phyloP scores from a whole-genome alignment of 1,140 invertebrate genomes.

The Copidosoma floridanum region DNA sequence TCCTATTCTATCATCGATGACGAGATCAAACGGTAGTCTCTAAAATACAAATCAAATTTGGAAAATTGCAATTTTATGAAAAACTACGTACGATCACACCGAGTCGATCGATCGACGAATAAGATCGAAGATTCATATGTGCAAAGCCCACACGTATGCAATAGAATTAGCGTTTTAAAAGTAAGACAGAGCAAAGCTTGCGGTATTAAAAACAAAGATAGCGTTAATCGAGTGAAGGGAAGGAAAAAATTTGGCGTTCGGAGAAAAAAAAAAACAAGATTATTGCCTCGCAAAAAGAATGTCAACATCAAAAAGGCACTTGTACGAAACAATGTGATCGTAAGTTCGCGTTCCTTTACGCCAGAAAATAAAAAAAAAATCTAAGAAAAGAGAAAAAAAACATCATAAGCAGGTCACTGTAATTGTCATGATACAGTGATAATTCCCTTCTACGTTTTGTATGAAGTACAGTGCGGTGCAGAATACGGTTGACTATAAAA shows the following conservation, averaged over 20 bases:
- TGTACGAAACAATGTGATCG: conserved; percentile 52
- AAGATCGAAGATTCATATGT: conserved; percentile 20
- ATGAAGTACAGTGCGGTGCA: conserved; percentile 34
- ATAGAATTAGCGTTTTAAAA: too few relatives aligned
- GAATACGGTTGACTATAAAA: conserved; percentile 36
- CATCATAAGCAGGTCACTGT: conserved; percentile 24
- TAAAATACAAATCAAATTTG: too few relatives aligned
- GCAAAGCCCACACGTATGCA: conserved; percentile 15
- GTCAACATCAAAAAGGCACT: conserved; percentile 54
- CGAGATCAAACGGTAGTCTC: too few relatives aligned
- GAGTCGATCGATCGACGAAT: neutral
- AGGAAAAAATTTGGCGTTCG: conserved; percentile 23
- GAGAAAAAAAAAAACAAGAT: conserved; percentile 38
- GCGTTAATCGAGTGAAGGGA: conserved; percentile 20
- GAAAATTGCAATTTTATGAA: neutral
- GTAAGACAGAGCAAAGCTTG: conserved; percentile 28
- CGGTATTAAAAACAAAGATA: conserved; percentile 26
- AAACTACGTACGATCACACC: conserved; percentile 1
- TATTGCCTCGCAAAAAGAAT: conserved; percentile 37
- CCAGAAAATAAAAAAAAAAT: conserved; percentile 30
- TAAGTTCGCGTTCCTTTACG: conserved; percentile 41
- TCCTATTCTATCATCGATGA: neutral
- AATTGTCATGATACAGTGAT: conserved; percentile 30
- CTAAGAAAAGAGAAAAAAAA: conserved; percentile 22
- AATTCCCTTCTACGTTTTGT: conserved; percentile 25